Conservation (phyloP, 2,113 vertebrate species). For the Labeo rohita region DNA sequence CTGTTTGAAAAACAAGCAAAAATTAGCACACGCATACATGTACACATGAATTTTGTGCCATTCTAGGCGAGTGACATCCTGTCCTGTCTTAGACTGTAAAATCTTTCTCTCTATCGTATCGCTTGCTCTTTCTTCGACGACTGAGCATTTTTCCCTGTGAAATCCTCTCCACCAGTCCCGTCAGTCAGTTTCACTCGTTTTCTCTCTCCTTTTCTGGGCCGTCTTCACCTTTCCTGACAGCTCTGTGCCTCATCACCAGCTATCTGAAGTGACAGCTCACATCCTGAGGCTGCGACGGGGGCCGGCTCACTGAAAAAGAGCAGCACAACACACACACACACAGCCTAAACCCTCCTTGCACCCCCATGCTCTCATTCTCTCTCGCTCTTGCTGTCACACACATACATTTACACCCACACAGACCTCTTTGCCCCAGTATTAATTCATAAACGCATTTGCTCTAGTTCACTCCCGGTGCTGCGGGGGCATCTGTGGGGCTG, state of each 20-base stretch:
- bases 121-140: constrained; percentile 73
- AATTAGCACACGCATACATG: no score
- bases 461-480: constrained; percentile 91
- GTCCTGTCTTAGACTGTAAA: constrained; percentile 38
- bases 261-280: constrained; percentile 98
- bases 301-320: constrained; percentile 90
- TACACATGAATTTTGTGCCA: neutral
- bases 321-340: constrained; percentile 81
- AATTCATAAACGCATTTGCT: constrained; percentile 99
- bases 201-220: constrained; percentile 76
- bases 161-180: constrained; percentile 63
- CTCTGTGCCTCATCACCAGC: constrained; percentile 93
- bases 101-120: constrained; percentile 36
- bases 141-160: constrained; percentile 79
- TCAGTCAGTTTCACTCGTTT: constrained; percentile 52
- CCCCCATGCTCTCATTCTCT: constrained; percentile 16
- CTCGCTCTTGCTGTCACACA: constrained; percentile 26
- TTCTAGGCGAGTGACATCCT: constrained; percentile 32
- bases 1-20: neutral
- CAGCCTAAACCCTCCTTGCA: constrained; percentile 71
- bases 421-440: constrained; percentile 76
- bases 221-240: constrained; percentile 96
- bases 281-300: constrained; percentile 91
- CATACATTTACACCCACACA: constrained; percentile 34
- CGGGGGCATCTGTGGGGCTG: constrained; percentile 80